Base-by-base conservation (phyloP, 2,888 invertebrate genomes). In the Pammene fasciana region DNA sequence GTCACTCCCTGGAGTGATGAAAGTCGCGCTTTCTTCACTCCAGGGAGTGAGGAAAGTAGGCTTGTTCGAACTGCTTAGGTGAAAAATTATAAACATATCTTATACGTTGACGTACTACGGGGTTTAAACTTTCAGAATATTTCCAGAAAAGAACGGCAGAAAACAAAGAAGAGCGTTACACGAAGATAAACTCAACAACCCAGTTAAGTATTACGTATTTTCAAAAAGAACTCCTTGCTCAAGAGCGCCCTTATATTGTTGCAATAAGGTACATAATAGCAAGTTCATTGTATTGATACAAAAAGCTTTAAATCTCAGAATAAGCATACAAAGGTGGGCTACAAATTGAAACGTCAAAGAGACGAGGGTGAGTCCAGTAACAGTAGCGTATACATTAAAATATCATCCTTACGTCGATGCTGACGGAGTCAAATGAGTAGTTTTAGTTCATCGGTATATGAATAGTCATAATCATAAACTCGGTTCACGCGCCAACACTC, bases 331-430 rank as follows among this genome's bases (percentile, higher is more conserved):
- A 52, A 67, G 67, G 59, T 67, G 34, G 13, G 57, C 34, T 52
- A 66, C 66, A 67, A 60, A 67, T 67, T 60, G 67, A 67, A 60
- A 67, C 60, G 67, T 67, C 67, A 67, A 16, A n/a, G 16, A 52
- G 67, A 67, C 59, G 67, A 67, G 67, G 67, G 67, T 67, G 67
- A 18, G 52, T 54, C 59, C 67, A 36, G 65, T 36, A 45, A 60
- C 50, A 66, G 43, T 34, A 26, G 45, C 54, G 67, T 67, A 46
- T 65, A 52, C 66, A 60, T 54, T 67, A 54, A 57, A 48, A 65
- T 67, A 45, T 65, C 13, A 54, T 54, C 52, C 43, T 10, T 18
- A 34, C 52, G 8, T 60, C 10, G 36, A 54, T 54, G 34, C 50
- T 50, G 18, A 16, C 50, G 18, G 50, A 50, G 50, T 18, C 0